Conservation (phyloP, 1,140 invertebrate species). For the Drosophila guanche region DNA sequence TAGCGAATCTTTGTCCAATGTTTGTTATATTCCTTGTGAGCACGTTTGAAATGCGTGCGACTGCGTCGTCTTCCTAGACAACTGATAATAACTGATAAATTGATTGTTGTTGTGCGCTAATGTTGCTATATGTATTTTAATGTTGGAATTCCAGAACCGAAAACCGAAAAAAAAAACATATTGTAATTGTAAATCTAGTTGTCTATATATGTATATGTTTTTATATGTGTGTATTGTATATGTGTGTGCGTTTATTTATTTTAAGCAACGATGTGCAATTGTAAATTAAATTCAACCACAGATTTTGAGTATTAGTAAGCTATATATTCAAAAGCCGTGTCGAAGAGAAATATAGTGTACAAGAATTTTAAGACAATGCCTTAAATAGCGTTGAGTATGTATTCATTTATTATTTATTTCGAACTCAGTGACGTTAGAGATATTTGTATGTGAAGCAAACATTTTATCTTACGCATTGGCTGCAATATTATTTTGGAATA, state of each 20-base stretch:
- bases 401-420: neutral
- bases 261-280: slow-evolving; percentile 69
- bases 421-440: no score
- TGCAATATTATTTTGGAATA: no score
- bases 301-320: slow-evolving; percentile 42
- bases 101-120: slow-evolving; percentile 55
- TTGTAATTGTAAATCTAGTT: slow-evolving; percentile 61
- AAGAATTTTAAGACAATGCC: slow-evolving; percentile 13
- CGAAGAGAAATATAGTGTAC: slow-evolving; percentile 17
- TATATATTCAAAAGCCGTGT: neutral
- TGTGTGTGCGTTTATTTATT: slow-evolving; percentile 70
- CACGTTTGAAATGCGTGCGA: slow-evolving; percentile 37
- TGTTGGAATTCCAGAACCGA: slow-evolving; percentile 63
- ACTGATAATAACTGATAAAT: slow-evolving; percentile 53
- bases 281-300: slow-evolving; percentile 52
- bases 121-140: slow-evolving; percentile 75
- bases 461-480: no score
- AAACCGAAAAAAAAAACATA: slow-evolving; percentile 18
- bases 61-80: slow-evolving; percentile 79
- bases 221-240: slow-evolving; percentile 59
- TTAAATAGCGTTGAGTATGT: neutral
- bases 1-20: slow-evolving; percentile 34
- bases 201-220: slow-evolving; percentile 53
- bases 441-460: no score
- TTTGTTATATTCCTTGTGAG: slow-evolving; percentile 60